These are phyloP conservation scores for Dipodomys stephensi DNA, from an alignment of 2,113 vertebrate genomes.

Conservation along the genomic window DNA sequence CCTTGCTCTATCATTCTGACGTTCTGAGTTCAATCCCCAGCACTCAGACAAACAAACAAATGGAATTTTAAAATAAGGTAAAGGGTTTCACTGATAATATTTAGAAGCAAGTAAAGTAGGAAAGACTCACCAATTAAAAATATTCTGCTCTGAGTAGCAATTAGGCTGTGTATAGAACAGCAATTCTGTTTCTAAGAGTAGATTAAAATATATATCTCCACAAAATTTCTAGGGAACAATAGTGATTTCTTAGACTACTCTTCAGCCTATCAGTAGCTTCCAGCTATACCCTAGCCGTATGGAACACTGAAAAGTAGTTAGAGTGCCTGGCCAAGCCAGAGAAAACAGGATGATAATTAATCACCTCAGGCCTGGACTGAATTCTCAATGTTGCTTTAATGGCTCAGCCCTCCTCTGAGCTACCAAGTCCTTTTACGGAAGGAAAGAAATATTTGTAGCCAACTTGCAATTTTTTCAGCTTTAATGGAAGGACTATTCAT, in stretches of 20 bases:
- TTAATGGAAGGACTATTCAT: conserved; percentile 48
- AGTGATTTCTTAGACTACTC: conserved; percentile 23
- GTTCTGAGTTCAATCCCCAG: background rate
- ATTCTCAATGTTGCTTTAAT: conserved; percentile 56
- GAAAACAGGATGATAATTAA: conserved; percentile 64
- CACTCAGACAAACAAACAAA: background rate
- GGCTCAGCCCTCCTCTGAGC: conserved; percentile 45
- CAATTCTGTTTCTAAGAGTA: background rate
- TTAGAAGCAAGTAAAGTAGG: background rate
- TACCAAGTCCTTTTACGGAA: conserved; percentile 26
- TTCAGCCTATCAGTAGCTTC: conserved; percentile 29
- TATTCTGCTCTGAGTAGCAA: conserved; percentile 31
- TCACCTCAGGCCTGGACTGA: conserved; percentile 55
- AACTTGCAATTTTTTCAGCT: conserved; percentile 32
- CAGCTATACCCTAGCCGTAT: background rate
- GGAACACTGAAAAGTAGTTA: conserved; percentile 48
- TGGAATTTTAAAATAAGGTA: background rate
- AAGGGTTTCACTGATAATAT: background rate
- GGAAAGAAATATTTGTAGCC: conserved; percentile 49
- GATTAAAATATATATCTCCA: background rate
- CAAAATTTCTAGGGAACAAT: conserved; percentile 20
- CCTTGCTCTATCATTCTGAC: background rate
- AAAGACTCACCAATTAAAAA: conserved; percentile 32
- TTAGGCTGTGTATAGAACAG: conserved; percentile 33
- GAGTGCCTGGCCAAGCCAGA: conserved; percentile 56